phyloP scores from a whole-genome alignment of 2,113 vertebrate species.

The Chaenogobius annularis region DNA sequence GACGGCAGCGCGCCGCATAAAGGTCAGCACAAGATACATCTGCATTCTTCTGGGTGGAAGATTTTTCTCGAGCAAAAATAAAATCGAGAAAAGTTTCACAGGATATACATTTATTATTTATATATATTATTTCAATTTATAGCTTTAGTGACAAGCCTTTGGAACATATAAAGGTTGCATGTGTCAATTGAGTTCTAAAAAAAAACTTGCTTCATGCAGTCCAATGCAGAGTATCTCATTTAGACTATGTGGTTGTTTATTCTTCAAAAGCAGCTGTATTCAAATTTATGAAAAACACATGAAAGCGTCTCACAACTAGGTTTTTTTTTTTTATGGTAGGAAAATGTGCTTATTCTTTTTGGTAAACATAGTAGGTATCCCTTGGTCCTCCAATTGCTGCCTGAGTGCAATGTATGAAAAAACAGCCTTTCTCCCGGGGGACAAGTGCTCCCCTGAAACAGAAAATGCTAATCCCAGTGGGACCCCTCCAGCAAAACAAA shows the following conservation, averaged over 20 bases:
- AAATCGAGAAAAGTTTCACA: background rate
- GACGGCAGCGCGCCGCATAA: background rate
- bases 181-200: background rate
- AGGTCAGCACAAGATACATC: background rate
- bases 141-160: background rate
- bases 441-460: conserved; percentile 2
- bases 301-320: background rate
- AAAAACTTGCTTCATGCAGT: background rate
- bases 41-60: background rate
- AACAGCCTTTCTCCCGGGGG: background rate
- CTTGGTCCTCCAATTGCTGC: background rate
- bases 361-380: background rate
- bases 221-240: background rate
- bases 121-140: too few relatives aligned
- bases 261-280: background rate
- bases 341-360: background rate
- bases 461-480: background rate
- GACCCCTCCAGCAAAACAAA: background rate
- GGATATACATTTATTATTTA: background rate
- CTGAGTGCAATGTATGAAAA: background rate
- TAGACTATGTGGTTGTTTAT: background rate
- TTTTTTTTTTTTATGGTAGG: background rate
- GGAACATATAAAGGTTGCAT: background rate
- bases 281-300: background rate
- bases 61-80: background rate